Base-by-base conservation (phyloP, 2,888 invertebrate genomes). In the Polydrusus tereticollis region DNA sequence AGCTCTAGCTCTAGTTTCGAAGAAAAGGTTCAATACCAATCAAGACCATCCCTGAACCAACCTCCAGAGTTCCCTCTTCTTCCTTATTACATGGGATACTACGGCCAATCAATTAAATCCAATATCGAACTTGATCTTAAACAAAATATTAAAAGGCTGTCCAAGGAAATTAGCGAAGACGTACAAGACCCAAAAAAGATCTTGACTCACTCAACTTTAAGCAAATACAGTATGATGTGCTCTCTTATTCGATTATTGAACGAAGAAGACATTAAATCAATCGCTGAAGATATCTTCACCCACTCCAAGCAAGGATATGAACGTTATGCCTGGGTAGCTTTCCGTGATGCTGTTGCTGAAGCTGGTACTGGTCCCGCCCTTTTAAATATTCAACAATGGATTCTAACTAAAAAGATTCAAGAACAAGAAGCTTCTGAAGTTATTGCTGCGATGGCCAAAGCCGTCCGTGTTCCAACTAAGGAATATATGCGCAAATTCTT, bases 351-450 rank as follows among this genome's bases (percentile, higher is more conserved):
- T 23, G 87, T 92, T 1, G 87, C 88, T 10, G 88, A 91, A 83
- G 87, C 90, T 18, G 93, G 93, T 67, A 92, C 92, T 18, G 88
- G 89, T 41, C 92, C 93, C 0, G 90, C 92, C 50, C 87, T 91
- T 76, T 81, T 88, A 66, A 86, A 87, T 75, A 88, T 93, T 77
- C 87, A 88, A 78, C 82, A 88, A 10, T 90, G 89, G 90, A 89
- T 92, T 69, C 81, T 87, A 74, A 86, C 81, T 58, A 85, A 86
- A 55, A 88, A 89, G 80, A 75, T 82, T 18, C 76, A 84, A 70
- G 86, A 85, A n/a, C 84, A 86, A 65, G 90, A 91, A 85, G 92
- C 92, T 18, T 89, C 89, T n/a, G 82, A 88, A 75, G 85, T 91
- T 0, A 80, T 93, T n/a, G 84, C 88, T 21, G 83, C 87, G 50